phyloP scores from a whole-genome alignment of 2,113 vertebrate species.

The Pterophyllum scalare region DNA sequence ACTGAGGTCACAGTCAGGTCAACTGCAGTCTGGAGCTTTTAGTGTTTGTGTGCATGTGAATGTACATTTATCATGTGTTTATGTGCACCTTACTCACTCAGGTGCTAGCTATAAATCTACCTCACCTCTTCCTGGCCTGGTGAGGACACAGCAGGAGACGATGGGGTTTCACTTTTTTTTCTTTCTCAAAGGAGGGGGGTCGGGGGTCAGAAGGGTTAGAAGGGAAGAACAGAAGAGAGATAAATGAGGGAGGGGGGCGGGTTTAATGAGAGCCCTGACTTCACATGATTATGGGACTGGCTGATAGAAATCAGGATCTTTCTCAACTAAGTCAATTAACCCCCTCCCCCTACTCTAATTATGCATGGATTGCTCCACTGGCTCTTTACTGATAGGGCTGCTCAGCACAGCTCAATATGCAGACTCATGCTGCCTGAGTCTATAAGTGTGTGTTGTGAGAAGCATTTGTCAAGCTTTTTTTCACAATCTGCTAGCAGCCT shows the following conservation, averaged over 20 bases:
- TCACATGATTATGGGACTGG: constrained; percentile 70
- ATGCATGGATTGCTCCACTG: constrained; percentile 65
- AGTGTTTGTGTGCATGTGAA: not conserved
- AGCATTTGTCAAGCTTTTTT: constrained; percentile 30
- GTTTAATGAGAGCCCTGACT: constrained; percentile 67
- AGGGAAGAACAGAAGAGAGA: constrained; percentile 43
- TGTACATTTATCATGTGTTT: constrained; percentile 33
- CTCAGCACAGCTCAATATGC: constrained; percentile 67
- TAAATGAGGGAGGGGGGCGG: constrained; percentile 54
- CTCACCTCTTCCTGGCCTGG: constrained; percentile 48
- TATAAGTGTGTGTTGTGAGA: constrained; percentile 36
- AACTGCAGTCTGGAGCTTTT: constrained; percentile 57
- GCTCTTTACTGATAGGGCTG: constrained; percentile 63
- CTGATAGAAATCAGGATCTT: constrained; percentile 78
- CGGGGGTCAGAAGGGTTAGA: constrained; percentile 29
- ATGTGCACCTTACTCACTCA: constrained; percentile 59
- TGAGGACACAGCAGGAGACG: constrained; percentile 43
- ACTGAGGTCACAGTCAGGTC: constrained; percentile 56
- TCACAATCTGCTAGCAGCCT: not conserved
- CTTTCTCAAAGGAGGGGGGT: constrained; percentile 9
- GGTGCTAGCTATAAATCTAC: constrained; percentile 71
- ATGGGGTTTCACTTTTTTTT: constrained; percentile 23
- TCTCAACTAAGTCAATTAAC: constrained; percentile 76
- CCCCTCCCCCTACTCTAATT: constrained; percentile 68
- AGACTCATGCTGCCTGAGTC: constrained; percentile 57